Percentiles rank a stretch among this genome's conserved stretches.
phyloP scores from a whole-genome alignment of 2,113 vertebrate species.

The Callipepla squamata region DNA sequence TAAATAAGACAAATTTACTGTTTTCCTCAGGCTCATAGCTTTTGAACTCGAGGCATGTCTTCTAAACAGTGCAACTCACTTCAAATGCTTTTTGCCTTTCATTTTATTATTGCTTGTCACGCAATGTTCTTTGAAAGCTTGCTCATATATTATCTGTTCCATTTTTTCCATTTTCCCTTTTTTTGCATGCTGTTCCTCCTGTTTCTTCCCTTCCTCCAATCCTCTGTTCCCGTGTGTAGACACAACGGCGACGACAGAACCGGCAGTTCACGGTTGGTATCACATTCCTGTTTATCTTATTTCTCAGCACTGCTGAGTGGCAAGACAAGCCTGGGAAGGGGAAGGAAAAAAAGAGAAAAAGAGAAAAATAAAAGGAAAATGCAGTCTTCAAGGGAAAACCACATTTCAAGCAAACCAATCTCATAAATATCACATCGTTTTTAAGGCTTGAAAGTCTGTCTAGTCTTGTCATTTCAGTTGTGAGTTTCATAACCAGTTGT shows the following conservation, averaged over 20 bases:
- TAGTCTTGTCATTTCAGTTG: constrained; percentile 70
- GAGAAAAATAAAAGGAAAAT: neutral
- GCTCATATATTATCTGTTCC: constrained; percentile 91
- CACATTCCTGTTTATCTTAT: constrained; percentile 85
- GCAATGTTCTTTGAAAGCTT: constrained; percentile 86
- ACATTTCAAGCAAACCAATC: constrained; percentile 37
- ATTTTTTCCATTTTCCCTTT: constrained; percentile 90
- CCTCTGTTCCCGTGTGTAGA: constrained; percentile 90
- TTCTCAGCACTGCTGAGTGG: constrained; percentile 80
- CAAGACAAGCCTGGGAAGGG: constrained; percentile 82
- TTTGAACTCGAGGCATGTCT: constrained; percentile 83
- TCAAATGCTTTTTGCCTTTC: constrained; percentile 86
- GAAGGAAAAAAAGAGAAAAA: neutral
- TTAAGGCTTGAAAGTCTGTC: constrained; percentile 65
- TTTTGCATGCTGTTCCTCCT: constrained; percentile 90
- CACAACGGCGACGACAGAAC: constrained; percentile 87
- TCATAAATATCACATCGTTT: constrained; percentile 4
- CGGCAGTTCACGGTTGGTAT: constrained; percentile 89
- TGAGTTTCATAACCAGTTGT: neutral
- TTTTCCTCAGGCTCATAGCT: constrained; percentile 81
- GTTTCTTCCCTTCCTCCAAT: constrained; percentile 88
- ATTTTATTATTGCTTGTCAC: constrained; percentile 87
- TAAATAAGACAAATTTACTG: constrained; percentile 65
- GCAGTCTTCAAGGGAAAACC: constrained; percentile 77
- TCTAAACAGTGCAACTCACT: constrained; percentile 87